Percentiles rank a stretch among this genome's conserved stretches.
These are phyloP conservation scores for Drosophila borealis DNA, from an alignment of 2,888 invertebrate genomes.

Conservation along the genomic window DNA sequence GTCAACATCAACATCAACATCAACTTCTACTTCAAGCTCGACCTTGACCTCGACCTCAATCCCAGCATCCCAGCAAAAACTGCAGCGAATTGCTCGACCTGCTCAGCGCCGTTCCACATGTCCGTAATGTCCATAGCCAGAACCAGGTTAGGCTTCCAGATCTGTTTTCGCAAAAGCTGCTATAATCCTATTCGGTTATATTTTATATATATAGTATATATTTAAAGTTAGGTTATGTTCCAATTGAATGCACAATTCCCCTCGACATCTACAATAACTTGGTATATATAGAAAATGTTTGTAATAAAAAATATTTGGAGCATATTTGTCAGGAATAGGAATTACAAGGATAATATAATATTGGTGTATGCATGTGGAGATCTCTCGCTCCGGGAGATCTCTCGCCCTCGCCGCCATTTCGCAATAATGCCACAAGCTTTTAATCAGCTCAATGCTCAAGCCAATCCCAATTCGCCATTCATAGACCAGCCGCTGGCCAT, in stretches of 20 bases:
- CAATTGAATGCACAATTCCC: too few relatives aligned
- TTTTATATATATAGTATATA: background rate
- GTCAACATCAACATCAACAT: constrained; percentile 10
- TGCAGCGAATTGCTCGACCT: constrained; percentile 3
- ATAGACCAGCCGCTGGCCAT: constrained; percentile 8
- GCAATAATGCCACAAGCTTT: constrained; percentile 2
- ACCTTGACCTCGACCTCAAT: constrained; percentile 19
- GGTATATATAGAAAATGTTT: too few relatives aligned
- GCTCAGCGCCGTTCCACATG: constrained; percentile 24
- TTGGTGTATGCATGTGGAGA: too few relatives aligned
- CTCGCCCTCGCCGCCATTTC: constrained; percentile 4
- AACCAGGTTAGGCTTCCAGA: background rate
- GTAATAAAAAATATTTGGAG: too few relatives aligned
- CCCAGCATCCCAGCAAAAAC: background rate
- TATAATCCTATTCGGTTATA: background rate
- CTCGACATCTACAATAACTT: too few relatives aligned
- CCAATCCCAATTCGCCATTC: constrained; percentile 1
- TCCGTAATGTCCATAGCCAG: constrained; percentile 5
- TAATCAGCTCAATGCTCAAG: constrained; percentile 11
- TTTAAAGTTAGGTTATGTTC: too few relatives aligned
- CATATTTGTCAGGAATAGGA: too few relatives aligned
- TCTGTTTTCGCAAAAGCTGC: background rate
- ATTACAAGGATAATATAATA: too few relatives aligned
- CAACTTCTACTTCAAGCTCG: constrained; percentile 15
- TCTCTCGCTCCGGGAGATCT: too few relatives aligned